Percentiles rank a stretch among this genome's conserved stretches.
Conservation (phyloP, 1,140 invertebrate species). For the Brachionus calyciflorus region DNA sequence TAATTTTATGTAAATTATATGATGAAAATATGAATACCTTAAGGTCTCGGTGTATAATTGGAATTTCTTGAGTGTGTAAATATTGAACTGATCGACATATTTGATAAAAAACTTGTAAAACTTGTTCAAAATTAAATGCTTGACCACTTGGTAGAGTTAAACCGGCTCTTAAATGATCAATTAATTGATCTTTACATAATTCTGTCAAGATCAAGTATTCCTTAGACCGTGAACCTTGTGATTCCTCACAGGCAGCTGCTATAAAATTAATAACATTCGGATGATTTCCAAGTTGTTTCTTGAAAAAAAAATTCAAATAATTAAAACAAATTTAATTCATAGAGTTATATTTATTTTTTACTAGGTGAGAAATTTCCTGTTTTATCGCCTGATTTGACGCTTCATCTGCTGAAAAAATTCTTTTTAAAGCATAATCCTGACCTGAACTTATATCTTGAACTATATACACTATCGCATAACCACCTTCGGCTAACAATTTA, state of each 20-base stretch:
- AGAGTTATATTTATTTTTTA: no score
- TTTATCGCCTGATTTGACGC: conserved; percentile 62
- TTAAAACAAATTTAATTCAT: conserved; percentile 49
- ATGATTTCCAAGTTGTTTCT: conserved; percentile 65
- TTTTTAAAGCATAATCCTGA: conserved; percentile 79
- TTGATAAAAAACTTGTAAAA: conserved; percentile 87
- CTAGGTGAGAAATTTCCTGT: conserved; percentile 63
- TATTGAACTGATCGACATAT: conserved; percentile 82
- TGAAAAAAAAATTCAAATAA: neutral
- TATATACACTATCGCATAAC: conserved; percentile 88
- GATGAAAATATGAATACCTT: no score
- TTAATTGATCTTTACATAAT: conserved; percentile 58
- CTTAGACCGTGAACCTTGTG: conserved; percentile 54
- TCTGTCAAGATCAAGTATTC: conserved; percentile 65
- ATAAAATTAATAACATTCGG: conserved; percentile 64
- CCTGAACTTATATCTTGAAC: conserved; percentile 80
- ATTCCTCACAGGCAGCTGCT: conserved; percentile 62
- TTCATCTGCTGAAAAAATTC: conserved; percentile 63
- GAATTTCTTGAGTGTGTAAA: conserved; percentile 83
- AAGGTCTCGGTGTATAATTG: conserved; percentile 87
- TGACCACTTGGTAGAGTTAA: conserved; percentile 68
- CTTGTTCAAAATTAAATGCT: conserved; percentile 70
- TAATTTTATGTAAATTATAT: no score
- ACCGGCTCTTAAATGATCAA: conserved; percentile 66
- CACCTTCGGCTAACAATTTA: conserved; percentile 89